Conservation (phyloP, 92 coral and sea anemone genomes). For the Heteractis magnifica region DNA sequence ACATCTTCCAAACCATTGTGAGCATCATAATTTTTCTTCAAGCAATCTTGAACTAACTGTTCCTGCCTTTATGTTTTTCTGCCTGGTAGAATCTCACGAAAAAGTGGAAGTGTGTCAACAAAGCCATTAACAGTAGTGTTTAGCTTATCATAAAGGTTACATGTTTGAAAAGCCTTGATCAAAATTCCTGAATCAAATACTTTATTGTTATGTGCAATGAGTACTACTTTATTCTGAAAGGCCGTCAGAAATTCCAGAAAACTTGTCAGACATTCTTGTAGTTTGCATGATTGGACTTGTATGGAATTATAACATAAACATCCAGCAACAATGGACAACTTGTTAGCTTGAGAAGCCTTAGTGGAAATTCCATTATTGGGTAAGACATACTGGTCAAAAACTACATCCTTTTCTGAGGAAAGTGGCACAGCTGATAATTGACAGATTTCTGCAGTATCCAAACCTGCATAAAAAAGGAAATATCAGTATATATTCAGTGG, state of each 20-base stretch:
- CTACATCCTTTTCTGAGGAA: neutral
- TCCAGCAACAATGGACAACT: conserved; percentile 33
- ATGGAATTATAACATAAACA: conserved; percentile 21
- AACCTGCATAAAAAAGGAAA: conserved; percentile 9
- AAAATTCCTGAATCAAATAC: conserved; percentile 37
- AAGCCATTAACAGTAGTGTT: conserved; percentile 6
- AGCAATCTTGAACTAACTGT: too few species aligned
- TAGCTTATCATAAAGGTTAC: conserved; percentile 9
- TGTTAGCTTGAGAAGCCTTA: conserved; percentile 32
- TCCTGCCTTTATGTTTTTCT: too few species aligned
- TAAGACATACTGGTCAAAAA: conserved; percentile 30
- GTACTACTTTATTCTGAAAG: conserved; percentile 9
- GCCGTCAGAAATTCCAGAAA: conserved; percentile 17
- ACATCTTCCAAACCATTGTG: conserved; percentile 47
- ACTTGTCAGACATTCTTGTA: conserved; percentile 19
- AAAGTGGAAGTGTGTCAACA: too few species aligned
- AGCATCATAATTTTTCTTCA: neutral
- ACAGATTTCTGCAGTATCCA: conserved; percentile 37
- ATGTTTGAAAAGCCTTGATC: neutral
- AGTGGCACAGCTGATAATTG: conserved; percentile 29
- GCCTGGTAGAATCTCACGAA: too few species aligned
- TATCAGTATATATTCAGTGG: neutral
- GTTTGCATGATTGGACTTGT: conserved; percentile 15
- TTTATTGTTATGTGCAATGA: conserved; percentile 29
- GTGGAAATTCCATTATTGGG: conserved; percentile 29